Percentiles rank a stretch among this genome's conserved stretches.
These are phyloP conservation scores for Cyprinella venusta DNA, from an alignment of 2,797 vertebrate genomes.

Conservation along the genomic window DNA sequence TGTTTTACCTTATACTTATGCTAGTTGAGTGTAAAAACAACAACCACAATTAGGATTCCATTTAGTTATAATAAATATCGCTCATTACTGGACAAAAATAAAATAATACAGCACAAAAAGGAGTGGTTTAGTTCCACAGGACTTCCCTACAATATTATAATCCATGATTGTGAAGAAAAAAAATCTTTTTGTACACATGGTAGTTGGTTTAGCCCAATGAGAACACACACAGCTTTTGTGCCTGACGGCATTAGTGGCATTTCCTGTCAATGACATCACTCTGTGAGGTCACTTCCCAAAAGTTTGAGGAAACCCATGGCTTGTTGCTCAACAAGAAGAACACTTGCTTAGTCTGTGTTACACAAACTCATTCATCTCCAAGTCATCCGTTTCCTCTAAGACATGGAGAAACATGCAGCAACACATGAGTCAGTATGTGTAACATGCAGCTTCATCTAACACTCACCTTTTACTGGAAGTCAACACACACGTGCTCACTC, in stretches of 20 bases:
- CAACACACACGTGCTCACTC: constrained; percentile 19
- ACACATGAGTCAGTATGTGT: constrained; percentile 21
- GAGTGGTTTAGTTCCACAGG: not conserved
- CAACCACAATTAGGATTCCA: not conserved
- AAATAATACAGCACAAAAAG: not conserved
- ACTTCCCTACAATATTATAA: not conserved
- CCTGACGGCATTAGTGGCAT: constrained; percentile 57
- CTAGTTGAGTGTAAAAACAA: too few relatives aligned
- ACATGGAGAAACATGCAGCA: constrained; percentile 4
- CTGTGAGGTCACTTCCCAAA: constrained; percentile 74
- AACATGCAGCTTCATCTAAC: constrained; percentile 19
- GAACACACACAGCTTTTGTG: constrained; percentile 66
- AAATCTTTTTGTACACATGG: not conserved
- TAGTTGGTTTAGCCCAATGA: not conserved
- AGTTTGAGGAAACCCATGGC: constrained; percentile 63
- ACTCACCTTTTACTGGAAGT: constrained; percentile 44
- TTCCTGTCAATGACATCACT: constrained; percentile 64
- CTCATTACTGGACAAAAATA: not conserved
- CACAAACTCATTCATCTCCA: constrained; percentile 8
- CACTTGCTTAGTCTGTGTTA: constrained; percentile 48
- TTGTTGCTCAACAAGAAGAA: constrained; percentile 59
- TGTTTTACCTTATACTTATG: too few relatives aligned
- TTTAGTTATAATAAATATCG: not conserved
- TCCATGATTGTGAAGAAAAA: not conserved
- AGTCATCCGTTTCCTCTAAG: not conserved